Evolutionary conservation across 2,113 vertebrate genomes (phyloP).

Genomic region (Lepisosteus oculatus): DNA sequence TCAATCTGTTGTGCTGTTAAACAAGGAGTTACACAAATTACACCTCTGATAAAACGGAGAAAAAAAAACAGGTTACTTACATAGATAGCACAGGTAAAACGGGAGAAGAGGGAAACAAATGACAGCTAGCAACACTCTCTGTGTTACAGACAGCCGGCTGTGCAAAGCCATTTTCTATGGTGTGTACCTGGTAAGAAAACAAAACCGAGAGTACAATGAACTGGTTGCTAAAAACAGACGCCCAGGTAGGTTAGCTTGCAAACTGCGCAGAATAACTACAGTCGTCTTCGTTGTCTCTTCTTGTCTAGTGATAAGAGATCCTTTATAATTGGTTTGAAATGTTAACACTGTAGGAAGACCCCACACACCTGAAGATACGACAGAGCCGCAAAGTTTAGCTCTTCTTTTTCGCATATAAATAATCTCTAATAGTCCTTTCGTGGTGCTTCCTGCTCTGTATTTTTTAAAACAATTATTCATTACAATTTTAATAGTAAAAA

Average conservation of each 20-base stretch:
- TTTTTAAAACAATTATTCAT: neutral
- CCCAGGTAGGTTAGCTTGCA: no score
- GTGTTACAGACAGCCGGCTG: slow-evolving; percentile 17
- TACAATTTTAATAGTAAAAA: neutral
- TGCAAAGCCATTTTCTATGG: slow-evolving; percentile 24
- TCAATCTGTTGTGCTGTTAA: no score
- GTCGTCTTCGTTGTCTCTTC: no score
- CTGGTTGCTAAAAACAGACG: no score
- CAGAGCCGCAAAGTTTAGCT: neutral
- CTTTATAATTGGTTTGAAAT: neutral
- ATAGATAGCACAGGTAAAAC: slow-evolving; percentile 33
- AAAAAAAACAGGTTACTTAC: slow-evolving; percentile 21
- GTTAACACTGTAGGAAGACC: neutral
- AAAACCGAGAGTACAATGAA: neutral
- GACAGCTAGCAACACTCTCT: slow-evolving; percentile 27
- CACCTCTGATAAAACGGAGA: no score
- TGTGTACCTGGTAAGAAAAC: neutral
- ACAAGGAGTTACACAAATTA: no score
- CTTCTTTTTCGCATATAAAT: neutral
- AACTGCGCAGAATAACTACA: no score
- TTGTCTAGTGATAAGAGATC: no score
- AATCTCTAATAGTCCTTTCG: neutral
- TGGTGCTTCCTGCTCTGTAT: neutral
- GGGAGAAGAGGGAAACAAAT: slow-evolving; percentile 30
- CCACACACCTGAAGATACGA: neutral